Conservation (phyloP, 2,797 vertebrate genomes). For the Halcyon smyrnensis region DNA sequence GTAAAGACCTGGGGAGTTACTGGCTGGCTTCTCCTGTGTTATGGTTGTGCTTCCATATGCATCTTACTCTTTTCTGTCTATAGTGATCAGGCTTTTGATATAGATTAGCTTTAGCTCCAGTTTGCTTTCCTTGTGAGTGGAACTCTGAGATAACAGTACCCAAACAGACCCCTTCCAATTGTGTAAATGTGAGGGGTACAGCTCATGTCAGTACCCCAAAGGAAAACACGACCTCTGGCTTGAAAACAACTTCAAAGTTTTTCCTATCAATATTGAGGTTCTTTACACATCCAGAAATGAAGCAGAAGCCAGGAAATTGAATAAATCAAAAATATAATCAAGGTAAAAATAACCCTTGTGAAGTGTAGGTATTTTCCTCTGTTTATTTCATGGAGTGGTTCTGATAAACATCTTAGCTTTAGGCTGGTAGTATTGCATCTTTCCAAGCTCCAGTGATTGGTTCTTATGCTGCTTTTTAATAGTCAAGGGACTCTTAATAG, state of each 20-base stretch:
- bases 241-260: background rate
- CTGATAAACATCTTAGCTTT: background rate
- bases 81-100: background rate
- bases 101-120: background rate
- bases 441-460: background rate
- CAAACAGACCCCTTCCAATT: background rate
- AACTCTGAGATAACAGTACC: background rate
- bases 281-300: background rate
- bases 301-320: background rate
- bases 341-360: background rate
- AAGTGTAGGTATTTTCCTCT: background rate
- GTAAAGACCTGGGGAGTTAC: background rate
- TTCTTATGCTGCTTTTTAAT: background rate
- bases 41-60: background rate
- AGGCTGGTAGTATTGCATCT: background rate
- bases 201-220: background rate
- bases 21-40: background rate
- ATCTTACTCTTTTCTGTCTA: background rate
- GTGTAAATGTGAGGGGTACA: background rate
- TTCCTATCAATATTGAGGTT: background rate
- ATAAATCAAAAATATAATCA: background rate
- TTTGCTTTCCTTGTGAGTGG: background rate
- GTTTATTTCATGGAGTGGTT: background rate
- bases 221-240: background rate
- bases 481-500: conserved; percentile 3